These are phyloP conservation scores for Caenorhabditis brenneri DNA, from an alignment of 1,140 invertebrate species.

Conservation along the genomic window DNA sequence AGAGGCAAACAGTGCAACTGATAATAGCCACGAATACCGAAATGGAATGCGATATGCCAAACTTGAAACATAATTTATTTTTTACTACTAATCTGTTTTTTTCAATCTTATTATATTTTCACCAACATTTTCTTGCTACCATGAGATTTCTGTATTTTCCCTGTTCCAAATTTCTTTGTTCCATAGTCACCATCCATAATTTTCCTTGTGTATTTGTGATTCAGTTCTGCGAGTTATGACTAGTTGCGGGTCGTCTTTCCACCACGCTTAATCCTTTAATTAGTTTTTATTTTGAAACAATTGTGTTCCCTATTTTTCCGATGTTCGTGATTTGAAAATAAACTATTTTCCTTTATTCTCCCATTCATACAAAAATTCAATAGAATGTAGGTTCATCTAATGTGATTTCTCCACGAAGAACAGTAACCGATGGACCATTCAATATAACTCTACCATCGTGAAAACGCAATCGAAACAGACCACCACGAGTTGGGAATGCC, in stretches of 20 bases:
- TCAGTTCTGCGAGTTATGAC: conserved; percentile 30
- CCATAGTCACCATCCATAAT: not conserved
- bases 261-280: no score
- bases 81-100: no score
- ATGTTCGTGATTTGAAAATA: not conserved
- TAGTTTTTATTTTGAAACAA: not conserved
- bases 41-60: conserved; percentile 46
- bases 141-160: not conserved
- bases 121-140: not conserved
- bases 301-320: not conserved
- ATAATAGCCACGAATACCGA: conserved; percentile 35
- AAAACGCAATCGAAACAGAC: not conserved
- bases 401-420: conserved; percentile 10
- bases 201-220: conserved; percentile 24
- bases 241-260: conserved; percentile 4
- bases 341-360: not conserved
- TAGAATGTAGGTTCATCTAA: conserved; percentile 14
- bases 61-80: conserved; percentile 31
- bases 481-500: not conserved
- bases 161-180: not conserved
- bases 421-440: conserved; percentile 1
- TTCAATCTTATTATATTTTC: not conserved
- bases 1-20: not conserved
- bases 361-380: not conserved
- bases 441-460: conserved; percentile 18